A percentile compares a stretch with the other conserved stretches of the same genome.
Evolutionary conservation across 2,113 vertebrate genomes (phyloP).

Genomic region (Coracopsis vasa): DNA sequence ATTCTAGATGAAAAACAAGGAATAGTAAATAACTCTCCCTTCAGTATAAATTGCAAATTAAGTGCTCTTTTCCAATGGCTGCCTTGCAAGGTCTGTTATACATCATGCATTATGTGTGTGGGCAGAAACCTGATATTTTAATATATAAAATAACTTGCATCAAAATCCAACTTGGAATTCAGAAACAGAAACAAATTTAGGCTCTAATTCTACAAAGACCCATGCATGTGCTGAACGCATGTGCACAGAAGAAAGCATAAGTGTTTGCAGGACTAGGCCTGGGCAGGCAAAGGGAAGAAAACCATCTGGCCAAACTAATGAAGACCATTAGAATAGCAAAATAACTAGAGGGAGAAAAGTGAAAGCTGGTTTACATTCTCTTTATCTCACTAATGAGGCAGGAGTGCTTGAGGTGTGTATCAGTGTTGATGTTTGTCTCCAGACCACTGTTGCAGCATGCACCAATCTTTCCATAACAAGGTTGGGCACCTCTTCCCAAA

Average conservation of each 20-base stretch:
- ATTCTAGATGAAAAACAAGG: slow-evolving; percentile 24
- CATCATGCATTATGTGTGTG: slow-evolving; percentile 9
- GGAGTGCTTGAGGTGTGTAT: neutral
- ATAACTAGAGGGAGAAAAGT: neutral
- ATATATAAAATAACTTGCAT: slow-evolving; percentile 26
- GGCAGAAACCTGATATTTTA: slow-evolving; percentile 34
- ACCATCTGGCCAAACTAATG: neutral
- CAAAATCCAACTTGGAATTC: slow-evolving; percentile 22
- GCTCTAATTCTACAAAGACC: neutral
- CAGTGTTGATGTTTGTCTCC: neutral
- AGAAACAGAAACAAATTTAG: neutral
- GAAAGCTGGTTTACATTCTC: neutral
- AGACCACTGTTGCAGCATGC: rapidly evolving
- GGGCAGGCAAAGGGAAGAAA: neutral
- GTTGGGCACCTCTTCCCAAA: rapidly evolving
- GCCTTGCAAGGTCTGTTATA: slow-evolving; percentile 23
- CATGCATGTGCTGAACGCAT: neutral
- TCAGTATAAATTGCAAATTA: neutral
- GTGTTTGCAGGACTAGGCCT: neutral
- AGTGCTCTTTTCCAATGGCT: slow-evolving; percentile 22
- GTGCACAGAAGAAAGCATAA: neutral
- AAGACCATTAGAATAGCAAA: neutral
- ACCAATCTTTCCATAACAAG: neutral
- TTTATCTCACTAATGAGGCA: neutral
- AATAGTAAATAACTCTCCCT: slow-evolving; percentile 1